Evolutionary conservation across 2,797 vertebrate species (phyloP), one percentile per base, ranked within the genome.

Genomic region (Uromys caudimaculatus): DNA sequence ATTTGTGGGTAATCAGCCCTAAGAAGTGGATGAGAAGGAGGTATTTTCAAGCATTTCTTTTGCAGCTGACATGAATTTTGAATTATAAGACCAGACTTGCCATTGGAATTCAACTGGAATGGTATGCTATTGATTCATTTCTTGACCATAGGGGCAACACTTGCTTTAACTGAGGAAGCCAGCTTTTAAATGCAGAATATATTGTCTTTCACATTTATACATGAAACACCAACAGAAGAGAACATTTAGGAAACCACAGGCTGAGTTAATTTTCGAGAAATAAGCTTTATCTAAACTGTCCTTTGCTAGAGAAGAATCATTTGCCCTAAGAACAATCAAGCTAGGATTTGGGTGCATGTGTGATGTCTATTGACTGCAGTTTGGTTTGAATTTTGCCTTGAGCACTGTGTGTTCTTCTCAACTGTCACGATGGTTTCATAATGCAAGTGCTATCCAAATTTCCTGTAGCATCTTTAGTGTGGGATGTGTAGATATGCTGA

Each of bases 101-200:
- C 92, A 97, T 97, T 98, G 97, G 98, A 97, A 98, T 98, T 97
- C 91, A 54, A 93, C 95, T 96, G 23, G 76, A 98, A 93, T 83
- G 88, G 93, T 96, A 62, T 89, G 90, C 88, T 98, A 97, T 98
- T 98, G 97, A 98, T 98, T 98, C 95, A 97, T 95, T 97, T 97
- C 97, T 98, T 98, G 97, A 98, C 97, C 97, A 97, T 75, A 13
- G 91, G 86, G 89, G 93, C 97, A 98, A 97, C 67, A 71, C 85
- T 95, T 76, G 94, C 93, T 96, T 81, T 97, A 95, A 91, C 86
- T 90, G 89, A 96, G 96, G 92, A 98, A 98, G 93, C 82, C 62
- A 94, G 77, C 90, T 96, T 97, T 97, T 95, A 97, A 97, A 52
- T 93, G 47, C 94, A 87, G 89, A 97, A 97, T 93, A 92, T 79